phyloP scores from a whole-genome alignment of 2,113 vertebrate species.

The Callionymus lyra region DNA sequence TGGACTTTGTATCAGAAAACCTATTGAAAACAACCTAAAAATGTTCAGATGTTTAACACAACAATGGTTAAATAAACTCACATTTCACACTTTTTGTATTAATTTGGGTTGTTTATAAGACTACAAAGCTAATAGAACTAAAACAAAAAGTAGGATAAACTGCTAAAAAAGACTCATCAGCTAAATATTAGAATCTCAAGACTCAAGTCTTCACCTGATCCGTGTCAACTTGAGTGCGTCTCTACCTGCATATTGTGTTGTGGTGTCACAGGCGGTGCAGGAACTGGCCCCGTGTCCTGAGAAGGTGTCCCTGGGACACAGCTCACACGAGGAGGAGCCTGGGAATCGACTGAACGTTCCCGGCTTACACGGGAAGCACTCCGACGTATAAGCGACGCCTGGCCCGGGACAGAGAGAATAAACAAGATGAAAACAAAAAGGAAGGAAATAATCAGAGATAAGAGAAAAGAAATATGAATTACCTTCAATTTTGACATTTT shows the following conservation, averaged over 20 bases:
- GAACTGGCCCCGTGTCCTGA: constrained; percentile 85
- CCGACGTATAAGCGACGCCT: constrained; percentile 94
- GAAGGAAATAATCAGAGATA: not conserved
- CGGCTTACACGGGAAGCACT: constrained; percentile 89
- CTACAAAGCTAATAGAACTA: no score
- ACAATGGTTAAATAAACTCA: no score
- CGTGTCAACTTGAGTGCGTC: not conserved
- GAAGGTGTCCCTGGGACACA: constrained; percentile 82
- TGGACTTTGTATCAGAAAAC: no score
- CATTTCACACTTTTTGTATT: no score
- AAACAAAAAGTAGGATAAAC: no score
- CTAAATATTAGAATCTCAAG: not conserved
- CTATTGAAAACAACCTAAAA: no score
- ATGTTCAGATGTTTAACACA: no score
- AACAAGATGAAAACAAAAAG: not conserved
- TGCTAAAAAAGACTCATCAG: no score
- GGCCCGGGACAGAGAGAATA: constrained; percentile 1
- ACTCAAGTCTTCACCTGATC: not conserved
- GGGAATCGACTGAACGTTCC: constrained; percentile 81
- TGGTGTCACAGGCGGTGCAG: constrained; percentile 75
- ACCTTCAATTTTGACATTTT: constrained; percentile 95
- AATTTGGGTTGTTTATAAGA: no score
- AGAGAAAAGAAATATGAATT: not conserved
- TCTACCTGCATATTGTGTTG: constrained; percentile 80
- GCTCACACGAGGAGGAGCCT: constrained; percentile 77